These are phyloP conservation scores for human DNA, from an alignment of 2,113 vertebrate species.

Conservation along the genomic window GRCh38 chr3:103265001-103265500, in stretches of 20 bases:
- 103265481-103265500: no score
- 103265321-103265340: not conserved
- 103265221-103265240: not conserved
- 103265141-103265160: not conserved
- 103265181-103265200: not conserved
- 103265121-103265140: not conserved
- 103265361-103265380: no score
- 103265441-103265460: no score
- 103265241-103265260: not conserved
- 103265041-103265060: not conserved
- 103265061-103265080: not conserved
- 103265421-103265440: no score
- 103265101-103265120: not conserved
- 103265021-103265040: not conserved
- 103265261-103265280: not conserved
- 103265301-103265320: not conserved
- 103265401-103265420: no score
- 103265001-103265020: not conserved
- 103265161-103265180: not conserved
- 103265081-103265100: not conserved
- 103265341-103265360: not conserved
- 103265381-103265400: no score
- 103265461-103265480: no score
- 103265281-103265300: not conserved
- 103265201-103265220: not conserved